Base-by-base conservation (phyloP, 2,888 invertebrate genomes). In the Pyrocoelia pectoralis region DNA sequence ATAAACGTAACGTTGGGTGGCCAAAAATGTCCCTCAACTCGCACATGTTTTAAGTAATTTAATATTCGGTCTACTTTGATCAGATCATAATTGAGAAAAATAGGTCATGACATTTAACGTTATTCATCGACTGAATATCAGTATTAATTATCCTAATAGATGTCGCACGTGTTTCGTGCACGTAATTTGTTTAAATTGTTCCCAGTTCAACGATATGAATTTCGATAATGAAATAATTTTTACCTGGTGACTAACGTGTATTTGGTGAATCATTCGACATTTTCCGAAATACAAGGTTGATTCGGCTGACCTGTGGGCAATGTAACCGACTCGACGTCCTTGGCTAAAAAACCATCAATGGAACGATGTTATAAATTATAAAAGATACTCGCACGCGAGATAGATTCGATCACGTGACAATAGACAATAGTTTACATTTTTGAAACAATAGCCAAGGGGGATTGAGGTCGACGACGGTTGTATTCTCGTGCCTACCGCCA, bases 201-300 rank as follows among this genome's bases (percentile, higher is more conserved):
- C n/a, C n/a, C n/a, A n/a, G n/a, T n/a, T n/a, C n/a, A n/a, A n/a
- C n/a, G n/a, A n/a, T n/a, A n/a, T n/a, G 13, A 3, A 9, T 12
- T 12, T n/a, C 40, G 8, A 40, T n/a, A 40, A n/a, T 4, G 8
- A 40, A 40, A 3, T 3, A 6, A 24, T 24, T 14, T 43, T 15
- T 43, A 43, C 13, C 41, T 43, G 15, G 12, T 43, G 15, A 43
- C 13, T 14, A 15, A 15, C 13, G 8, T 43, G 13, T n/a, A n/a
- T 8, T 13, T 13, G 41, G 13, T 46, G 46, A 46, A 17, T 46
- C 46, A 17, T 18, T 17, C 46, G 46, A 46, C 46, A 46, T 17
- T 17, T 46, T 46, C 17, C 46, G 46, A 18, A 46, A 46, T 18
- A 10, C 46, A 46, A 46, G 46, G 46, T 46, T 46, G 46, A 15